Evolutionary conservation across 2,888 invertebrate genomes (phyloP).

Genomic region (Zygaena filipendulae): DNA sequence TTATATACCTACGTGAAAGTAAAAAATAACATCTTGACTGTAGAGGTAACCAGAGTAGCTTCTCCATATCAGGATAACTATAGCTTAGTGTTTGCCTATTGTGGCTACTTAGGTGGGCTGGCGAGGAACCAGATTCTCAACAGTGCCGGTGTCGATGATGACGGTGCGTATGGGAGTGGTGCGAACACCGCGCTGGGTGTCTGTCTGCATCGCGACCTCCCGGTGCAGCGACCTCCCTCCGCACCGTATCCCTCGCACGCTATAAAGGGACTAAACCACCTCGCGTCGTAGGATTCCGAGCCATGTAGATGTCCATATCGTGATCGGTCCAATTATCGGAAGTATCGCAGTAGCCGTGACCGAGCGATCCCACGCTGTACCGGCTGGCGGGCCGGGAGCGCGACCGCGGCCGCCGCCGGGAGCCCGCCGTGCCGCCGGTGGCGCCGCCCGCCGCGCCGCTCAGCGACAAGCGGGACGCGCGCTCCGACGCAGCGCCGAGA

Average conservation of each 20-base stretch:
- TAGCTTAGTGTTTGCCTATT: no score
- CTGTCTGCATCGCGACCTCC: constrained; percentile 22
- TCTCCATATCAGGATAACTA: no score
- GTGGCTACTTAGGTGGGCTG: no score
- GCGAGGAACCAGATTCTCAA: no score
- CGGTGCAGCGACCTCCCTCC: no score
- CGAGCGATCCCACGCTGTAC: constrained; percentile 83
- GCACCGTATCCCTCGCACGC: constrained; percentile 36
- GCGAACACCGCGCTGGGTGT: constrained; percentile 18
- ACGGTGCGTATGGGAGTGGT: no score
- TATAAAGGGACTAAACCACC: constrained; percentile 87
- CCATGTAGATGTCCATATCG: constrained; percentile 96
- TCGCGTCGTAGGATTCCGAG: constrained; percentile 88
- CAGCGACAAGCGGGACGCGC: constrained; percentile 80
- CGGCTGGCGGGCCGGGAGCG: constrained; percentile 85
- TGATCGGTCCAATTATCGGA: constrained; percentile 95
- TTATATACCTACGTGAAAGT: no score
- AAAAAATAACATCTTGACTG: no score
- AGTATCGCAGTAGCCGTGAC: constrained; percentile 89
- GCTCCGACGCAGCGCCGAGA: constrained; percentile 82
- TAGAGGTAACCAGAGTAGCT: no score
- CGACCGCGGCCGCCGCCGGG: constrained; percentile 80
- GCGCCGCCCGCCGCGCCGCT: constrained; percentile 74
- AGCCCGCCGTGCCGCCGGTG: constrained; percentile 70
- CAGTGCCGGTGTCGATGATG: constrained; percentile 5